These are phyloP conservation scores for Rhinoptilus africanus DNA, from an alignment of 2,113 vertebrate genomes.

Conservation along the genomic window DNA sequence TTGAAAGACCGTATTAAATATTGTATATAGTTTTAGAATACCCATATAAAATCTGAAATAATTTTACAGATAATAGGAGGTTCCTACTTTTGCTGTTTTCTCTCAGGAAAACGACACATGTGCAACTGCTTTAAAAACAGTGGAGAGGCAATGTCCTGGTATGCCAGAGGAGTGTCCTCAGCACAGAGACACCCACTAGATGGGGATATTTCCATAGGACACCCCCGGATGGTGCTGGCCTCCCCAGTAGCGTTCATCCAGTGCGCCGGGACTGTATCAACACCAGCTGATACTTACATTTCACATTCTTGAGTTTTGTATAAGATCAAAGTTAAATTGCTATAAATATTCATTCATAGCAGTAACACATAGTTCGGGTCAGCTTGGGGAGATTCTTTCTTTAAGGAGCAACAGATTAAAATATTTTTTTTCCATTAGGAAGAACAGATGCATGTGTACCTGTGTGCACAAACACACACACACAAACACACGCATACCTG, in stretches of 20 bases:
- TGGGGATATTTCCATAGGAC: conserved; percentile 48
- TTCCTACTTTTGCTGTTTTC: background rate
- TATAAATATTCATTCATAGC: background rate
- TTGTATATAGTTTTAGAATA: rapidly evolving
- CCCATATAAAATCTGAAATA: background rate
- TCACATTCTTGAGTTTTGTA: background rate
- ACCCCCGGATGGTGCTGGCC: background rate
- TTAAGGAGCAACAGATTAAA: background rate
- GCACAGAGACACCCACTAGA: conserved; percentile 49
- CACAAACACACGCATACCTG: background rate
- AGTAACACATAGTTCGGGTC: background rate
- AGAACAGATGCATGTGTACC: background rate
- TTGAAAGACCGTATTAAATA: background rate
- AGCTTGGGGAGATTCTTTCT: background rate
- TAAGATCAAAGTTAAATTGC: background rate
- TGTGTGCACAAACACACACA: background rate
- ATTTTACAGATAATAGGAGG: background rate
- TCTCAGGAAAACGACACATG: background rate
- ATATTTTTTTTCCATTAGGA: background rate
- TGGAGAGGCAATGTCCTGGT: too few species aligned
- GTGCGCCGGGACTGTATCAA: rapidly evolving
- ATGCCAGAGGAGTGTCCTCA: background rate
- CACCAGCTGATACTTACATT: background rate
- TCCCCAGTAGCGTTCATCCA: background rate
- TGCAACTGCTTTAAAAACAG: background rate